Evolutionary conservation across 1,140 invertebrate species (phyloP).

Genomic region (Arctopsyche grandis): DNA sequence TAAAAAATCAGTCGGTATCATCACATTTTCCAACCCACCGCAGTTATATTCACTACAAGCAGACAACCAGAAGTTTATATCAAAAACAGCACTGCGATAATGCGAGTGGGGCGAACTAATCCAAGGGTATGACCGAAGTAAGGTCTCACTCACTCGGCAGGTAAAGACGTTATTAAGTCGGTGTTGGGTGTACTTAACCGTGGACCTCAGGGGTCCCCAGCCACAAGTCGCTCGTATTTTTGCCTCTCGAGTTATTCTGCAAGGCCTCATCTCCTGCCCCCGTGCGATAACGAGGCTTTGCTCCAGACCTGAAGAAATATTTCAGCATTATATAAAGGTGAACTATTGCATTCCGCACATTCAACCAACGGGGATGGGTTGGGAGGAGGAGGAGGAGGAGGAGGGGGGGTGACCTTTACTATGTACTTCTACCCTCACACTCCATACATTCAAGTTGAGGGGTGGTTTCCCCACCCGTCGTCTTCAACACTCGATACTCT

Average conservation of each 20-base stretch:
- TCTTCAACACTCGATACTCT: not conserved
- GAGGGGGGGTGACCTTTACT: not conserved
- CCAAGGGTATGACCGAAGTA: no score
- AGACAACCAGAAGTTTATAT: no score
- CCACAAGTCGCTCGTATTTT: conserved; percentile 42
- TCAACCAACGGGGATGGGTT: not conserved
- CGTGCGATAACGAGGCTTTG: conserved; percentile 26
- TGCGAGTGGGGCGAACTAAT: no score
- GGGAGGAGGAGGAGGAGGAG: not conserved
- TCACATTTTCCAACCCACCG: no score
- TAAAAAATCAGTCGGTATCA: no score
- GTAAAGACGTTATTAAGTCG: not conserved
- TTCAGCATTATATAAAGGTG: conserved; percentile 43
- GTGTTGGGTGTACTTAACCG: not conserved
- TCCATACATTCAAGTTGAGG: not conserved
- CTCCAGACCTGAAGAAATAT: conserved; percentile 22
- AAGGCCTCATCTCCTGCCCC: conserved; percentile 4
- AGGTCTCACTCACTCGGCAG: no score
- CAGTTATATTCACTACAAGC: no score
- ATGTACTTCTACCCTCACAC: not conserved
- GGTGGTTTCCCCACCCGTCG: not conserved
- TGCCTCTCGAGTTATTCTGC: conserved; percentile 32
- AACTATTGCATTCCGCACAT: conserved; percentile 39
- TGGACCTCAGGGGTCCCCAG: not conserved
- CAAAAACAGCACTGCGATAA: no score